Evolutionary conservation across 2,113 vertebrate genomes (phyloP).

Genomic region (Hydrochoerus hydrochaeris): DNA sequence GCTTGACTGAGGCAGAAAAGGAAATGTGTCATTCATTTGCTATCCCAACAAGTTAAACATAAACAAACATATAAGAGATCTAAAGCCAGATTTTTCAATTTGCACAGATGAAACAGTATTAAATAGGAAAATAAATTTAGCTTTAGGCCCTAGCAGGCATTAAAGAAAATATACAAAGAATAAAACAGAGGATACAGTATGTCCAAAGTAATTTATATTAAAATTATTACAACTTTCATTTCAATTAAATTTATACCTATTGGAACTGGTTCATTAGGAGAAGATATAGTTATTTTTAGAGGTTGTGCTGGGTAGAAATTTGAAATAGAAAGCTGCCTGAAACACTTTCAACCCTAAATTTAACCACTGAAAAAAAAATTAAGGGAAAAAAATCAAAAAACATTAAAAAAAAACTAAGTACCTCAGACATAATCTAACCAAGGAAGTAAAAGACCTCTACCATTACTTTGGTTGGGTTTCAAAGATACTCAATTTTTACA

Average conservation of each 20-base stretch:
- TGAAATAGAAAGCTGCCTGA: background rate
- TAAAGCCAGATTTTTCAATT: slow-evolving; percentile 1
- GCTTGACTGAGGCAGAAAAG: background rate
- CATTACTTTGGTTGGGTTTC: background rate
- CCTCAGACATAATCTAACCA: background rate
- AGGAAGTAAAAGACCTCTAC: background rate
- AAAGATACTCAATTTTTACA: background rate
- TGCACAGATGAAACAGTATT: background rate
- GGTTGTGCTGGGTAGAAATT: background rate
- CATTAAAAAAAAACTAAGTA: background rate
- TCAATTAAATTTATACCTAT: slow-evolving; percentile 15
- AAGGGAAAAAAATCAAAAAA: background rate
- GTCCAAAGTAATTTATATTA: background rate
- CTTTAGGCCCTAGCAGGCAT: background rate
- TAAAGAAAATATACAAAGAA: slow-evolving; percentile 28
- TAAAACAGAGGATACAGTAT: background rate
- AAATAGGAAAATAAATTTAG: background rate
- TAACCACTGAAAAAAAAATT: slow-evolving; percentile 17
- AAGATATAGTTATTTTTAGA: background rate
- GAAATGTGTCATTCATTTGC: background rate
- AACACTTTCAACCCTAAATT: background rate
- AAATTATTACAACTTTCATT: slow-evolving; percentile 19
- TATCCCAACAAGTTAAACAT: background rate
- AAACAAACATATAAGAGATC: background rate
- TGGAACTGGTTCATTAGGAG: background rate